These are phyloP conservation scores for Polydrusus tereticollis DNA, from an alignment of 2,888 invertebrate species.

Conservation along the genomic window DNA sequence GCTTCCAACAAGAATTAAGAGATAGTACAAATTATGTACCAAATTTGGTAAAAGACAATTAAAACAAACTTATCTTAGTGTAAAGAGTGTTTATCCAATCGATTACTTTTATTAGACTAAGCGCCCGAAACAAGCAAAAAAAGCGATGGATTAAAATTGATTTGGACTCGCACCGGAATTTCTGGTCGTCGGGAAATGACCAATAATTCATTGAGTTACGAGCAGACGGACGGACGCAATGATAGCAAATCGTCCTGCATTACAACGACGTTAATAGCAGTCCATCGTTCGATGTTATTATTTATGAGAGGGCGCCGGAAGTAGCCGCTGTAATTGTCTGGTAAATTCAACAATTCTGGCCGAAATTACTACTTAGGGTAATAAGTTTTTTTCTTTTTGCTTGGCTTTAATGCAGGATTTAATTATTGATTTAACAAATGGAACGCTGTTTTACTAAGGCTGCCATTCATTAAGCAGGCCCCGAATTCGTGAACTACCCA, in stretches of 20 bases:
- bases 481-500: too few species aligned
- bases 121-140: constrained; percentile 25
- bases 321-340: constrained; percentile 33
- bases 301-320: constrained; percentile 41
- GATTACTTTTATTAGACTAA: constrained; percentile 15
- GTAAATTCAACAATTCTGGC: constrained; percentile 15
- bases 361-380: not conserved
- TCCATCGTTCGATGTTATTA: constrained; percentile 37
- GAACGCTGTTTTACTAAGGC: too few species aligned
- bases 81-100: constrained; percentile 7
- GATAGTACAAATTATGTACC: too few species aligned
- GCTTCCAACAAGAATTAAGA: too few species aligned
- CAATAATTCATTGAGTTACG: constrained; percentile 53
- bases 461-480: too few species aligned
- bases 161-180: constrained; percentile 34
- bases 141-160: constrained; percentile 23
- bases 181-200: constrained; percentile 44
- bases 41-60: not conserved
- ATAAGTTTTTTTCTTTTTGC: not conserved
- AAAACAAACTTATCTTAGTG: not conserved
- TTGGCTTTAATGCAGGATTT: too few species aligned
- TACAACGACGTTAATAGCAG: constrained; percentile 34
- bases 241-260: constrained; percentile 46
- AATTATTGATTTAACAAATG: too few species aligned
- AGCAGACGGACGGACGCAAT: constrained; percentile 49